Evolutionary conservation across 2,888 invertebrate genomes (phyloP).

Genomic region (Troilus luridus): DNA sequence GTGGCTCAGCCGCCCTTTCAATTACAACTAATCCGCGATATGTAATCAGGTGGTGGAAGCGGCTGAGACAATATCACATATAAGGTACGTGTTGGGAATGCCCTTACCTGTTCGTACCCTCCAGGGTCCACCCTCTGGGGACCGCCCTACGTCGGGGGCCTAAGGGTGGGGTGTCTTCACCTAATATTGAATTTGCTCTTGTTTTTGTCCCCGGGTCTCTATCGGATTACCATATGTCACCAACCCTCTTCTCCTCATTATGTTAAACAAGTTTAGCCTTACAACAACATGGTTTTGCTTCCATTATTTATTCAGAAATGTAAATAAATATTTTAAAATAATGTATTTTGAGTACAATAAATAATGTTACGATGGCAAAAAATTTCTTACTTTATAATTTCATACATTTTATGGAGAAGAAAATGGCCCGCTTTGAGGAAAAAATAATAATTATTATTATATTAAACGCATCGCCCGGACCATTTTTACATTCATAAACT

Average conservation of each 20-base stretch:
- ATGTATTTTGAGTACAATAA: too few species aligned
- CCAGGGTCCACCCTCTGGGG: background rate
- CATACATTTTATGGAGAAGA: too few species aligned
- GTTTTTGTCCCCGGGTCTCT: conserved; percentile 13
- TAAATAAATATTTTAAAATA: too few species aligned
- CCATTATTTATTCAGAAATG: too few species aligned
- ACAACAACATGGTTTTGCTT: too few species aligned
- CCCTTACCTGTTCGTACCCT: conserved; percentile 29
- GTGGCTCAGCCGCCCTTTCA: conserved; percentile 55
- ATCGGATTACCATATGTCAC: background rate
- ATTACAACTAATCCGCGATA: conserved; percentile 61
- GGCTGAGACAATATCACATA: conserved; percentile 61
- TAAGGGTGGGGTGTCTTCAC: background rate
- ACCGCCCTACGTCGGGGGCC: background rate
- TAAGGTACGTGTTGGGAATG: conserved; percentile 61
- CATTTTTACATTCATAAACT: too few species aligned
- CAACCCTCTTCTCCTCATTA: background rate
- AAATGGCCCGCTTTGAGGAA: too few species aligned
- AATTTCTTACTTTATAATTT: too few species aligned
- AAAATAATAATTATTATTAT: too few species aligned
- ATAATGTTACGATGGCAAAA: too few species aligned
- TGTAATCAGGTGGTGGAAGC: conserved; percentile 36
- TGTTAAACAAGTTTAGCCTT: background rate
- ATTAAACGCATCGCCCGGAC: too few species aligned
- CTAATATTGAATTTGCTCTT: conserved; percentile 38